Evolutionary conservation across 1,140 invertebrate genomes (phyloP).

Genomic region (Drepana arcuata): DNA sequence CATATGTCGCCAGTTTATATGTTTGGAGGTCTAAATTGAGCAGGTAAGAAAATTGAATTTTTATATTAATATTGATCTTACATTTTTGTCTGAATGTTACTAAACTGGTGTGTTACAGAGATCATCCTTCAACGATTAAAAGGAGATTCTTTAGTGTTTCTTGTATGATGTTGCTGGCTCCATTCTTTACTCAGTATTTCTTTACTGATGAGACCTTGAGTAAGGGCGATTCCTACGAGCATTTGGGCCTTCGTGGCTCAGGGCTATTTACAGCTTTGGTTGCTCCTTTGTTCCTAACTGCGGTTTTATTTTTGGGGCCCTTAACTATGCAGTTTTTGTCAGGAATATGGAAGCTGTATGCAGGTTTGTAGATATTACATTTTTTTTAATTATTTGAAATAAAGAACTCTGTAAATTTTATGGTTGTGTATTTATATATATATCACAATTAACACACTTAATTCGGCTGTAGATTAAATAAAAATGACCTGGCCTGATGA

Average conservation of each 20-base stretch:
- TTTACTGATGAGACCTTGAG: constrained; percentile 74
- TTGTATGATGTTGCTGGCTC: constrained; percentile 84
- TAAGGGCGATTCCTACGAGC: constrained; percentile 77
- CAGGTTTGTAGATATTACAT: constrained; percentile 68
- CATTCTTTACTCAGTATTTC: constrained; percentile 81
- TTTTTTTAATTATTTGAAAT: constrained; percentile 5
- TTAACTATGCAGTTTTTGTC: constrained; percentile 80
- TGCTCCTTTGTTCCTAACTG: constrained; percentile 86
- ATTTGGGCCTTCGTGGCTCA: constrained; percentile 82
- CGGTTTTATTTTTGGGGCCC: constrained; percentile 88
- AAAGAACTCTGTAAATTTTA: neutral
- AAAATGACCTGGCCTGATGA: no score
- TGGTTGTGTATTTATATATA: neutral
- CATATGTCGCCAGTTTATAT: constrained; percentile 88
- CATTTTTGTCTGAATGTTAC: neutral
- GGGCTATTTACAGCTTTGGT: constrained; percentile 83
- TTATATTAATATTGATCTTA: neutral
- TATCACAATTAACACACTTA: neutral
- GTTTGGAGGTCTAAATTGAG: constrained; percentile 83
- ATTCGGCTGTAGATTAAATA: no score
- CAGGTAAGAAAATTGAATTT: constrained; percentile 78
- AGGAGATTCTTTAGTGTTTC: constrained; percentile 89
- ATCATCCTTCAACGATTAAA: constrained; percentile 92
- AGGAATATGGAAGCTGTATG: constrained; percentile 79
- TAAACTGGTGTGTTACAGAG: constrained; percentile 72